These are phyloP conservation scores for Pardosa pseudoannulata DNA, from an alignment of 2,888 invertebrate species.

Conservation along the genomic window DNA sequence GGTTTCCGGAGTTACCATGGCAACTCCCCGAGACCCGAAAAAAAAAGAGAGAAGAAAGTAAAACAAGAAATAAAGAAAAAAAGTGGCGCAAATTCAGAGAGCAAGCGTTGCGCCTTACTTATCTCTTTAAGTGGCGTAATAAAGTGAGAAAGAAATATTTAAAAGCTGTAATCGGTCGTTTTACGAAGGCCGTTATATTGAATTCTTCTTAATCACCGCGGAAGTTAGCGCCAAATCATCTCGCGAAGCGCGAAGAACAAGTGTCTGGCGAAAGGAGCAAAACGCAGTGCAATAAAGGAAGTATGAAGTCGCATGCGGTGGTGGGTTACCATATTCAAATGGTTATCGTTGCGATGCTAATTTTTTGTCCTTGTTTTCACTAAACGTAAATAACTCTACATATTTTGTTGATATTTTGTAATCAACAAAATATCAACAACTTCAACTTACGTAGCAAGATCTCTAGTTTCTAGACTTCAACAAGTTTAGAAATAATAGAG, in stretches of 20 bases:
- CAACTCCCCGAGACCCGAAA: slow-evolving; percentile 13
- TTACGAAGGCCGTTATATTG: slow-evolving; percentile 55
- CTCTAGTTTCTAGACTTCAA: no score
- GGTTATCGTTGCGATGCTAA: no score
- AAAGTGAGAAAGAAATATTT: slow-evolving; percentile 66
- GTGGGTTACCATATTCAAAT: neutral
- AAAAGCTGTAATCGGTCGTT: slow-evolving; percentile 58
- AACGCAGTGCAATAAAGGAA: slow-evolving; percentile 33
- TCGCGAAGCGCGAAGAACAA: slow-evolving; percentile 38
- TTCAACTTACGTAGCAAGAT: no score
- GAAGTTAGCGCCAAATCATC: slow-evolving; percentile 56
- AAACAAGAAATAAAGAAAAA: neutral
- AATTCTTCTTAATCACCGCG: slow-evolving; percentile 61
- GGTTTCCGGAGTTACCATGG: slow-evolving; percentile 23
- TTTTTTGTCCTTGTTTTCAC: no score
- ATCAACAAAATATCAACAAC: no score
- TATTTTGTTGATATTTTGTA: no score
- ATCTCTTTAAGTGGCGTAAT: slow-evolving; percentile 62
- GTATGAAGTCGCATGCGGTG: neutral
- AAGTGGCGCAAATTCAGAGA: neutral
- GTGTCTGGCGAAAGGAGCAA: slow-evolving; percentile 29
- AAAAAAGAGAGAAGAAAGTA: no score
- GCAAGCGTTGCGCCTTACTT: slow-evolving; percentile 44
- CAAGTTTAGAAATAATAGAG: no score
- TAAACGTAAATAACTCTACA: no score